Conservation (phyloP, 2,888 invertebrate species). For the Pediacus dermestoides region DNA sequence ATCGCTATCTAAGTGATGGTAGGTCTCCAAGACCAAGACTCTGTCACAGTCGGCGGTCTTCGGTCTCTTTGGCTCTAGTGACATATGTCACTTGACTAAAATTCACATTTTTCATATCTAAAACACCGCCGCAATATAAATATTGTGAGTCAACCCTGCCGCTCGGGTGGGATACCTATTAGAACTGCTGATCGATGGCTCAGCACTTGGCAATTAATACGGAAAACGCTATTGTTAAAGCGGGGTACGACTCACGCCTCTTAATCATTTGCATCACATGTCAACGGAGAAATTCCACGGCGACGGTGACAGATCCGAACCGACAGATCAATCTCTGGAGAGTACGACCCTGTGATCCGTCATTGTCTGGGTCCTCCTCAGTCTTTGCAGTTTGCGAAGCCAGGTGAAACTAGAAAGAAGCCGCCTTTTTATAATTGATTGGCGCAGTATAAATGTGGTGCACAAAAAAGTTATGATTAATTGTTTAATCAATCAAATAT, state of each 20-base stretch:
- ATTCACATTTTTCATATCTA: conserved; percentile 40
- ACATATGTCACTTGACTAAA: conserved; percentile 35
- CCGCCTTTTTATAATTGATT: conserved; percentile 31
- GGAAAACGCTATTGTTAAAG: conserved; percentile 11
- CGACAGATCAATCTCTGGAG: conserved; percentile 38
- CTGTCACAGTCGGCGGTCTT: conserved; percentile 35
- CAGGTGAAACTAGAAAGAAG: conserved; percentile 24
- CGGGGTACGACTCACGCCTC: conserved; percentile 22
- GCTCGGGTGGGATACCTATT: conserved; percentile 32
- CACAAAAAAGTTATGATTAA: conserved; percentile 16
- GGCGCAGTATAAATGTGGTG: conserved; percentile 23
- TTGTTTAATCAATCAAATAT: conserved; percentile 13
- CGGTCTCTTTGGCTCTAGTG: conserved; percentile 32
- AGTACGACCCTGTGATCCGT: conserved; percentile 30
- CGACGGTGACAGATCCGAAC: conserved; percentile 37
- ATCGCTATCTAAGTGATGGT: conserved; percentile 24
- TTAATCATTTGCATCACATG: conserved; percentile 24
- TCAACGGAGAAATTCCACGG: conserved; percentile 29
- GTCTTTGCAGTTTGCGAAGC: conserved; percentile 22
- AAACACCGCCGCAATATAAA: conserved; percentile 42
- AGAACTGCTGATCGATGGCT: conserved; percentile 39
- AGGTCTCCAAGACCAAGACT: conserved; percentile 19
- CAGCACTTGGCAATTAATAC: conserved; percentile 31
- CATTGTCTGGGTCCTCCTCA: conserved; percentile 28
- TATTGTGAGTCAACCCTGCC: conserved; percentile 40